A percentile compares a stretch with the other conserved stretches of the same genome.
phyloP scores from a whole-genome alignment of 2,888 invertebrate species.

The Dinocampus coccinellae region DNA sequence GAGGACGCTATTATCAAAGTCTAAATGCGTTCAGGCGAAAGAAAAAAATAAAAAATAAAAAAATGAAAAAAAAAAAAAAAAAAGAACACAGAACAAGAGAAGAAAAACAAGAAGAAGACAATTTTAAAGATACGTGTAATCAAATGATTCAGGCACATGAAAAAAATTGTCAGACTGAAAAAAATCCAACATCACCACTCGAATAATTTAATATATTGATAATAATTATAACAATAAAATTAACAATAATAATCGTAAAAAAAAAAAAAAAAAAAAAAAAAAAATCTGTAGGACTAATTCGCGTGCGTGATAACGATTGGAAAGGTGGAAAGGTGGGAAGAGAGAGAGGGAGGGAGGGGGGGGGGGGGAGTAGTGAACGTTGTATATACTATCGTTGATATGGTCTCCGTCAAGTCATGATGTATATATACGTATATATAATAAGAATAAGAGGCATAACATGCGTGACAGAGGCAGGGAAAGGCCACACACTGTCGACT shows the following conservation, averaged over 20 bases:
- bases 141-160: no score
- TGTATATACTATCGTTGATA: slow-evolving; percentile 53
- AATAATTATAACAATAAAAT: slow-evolving; percentile 2
- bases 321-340: no score
- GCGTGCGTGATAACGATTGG: slow-evolving; percentile 65
- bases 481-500: slow-evolving; percentile 66
- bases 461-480: slow-evolving; percentile 60
- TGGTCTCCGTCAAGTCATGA: slow-evolving; percentile 59
- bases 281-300: slow-evolving; percentile 68
- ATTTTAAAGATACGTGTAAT: no score
- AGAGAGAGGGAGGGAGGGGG: no score
- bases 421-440: slow-evolving; percentile 25
- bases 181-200: no score
- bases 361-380: no score
- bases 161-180: no score
- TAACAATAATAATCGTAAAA: slow-evolving; percentile 4
- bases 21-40: neutral
- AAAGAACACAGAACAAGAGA: no score
- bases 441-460: slow-evolving; percentile 24
- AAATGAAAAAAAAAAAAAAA: neutral
- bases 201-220: slow-evolving; percentile 15
- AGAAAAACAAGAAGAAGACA: no score
- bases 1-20: slow-evolving; percentile 16
- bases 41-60: slow-evolving; percentile 1
- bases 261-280: slow-evolving; percentile 29